Percentiles rank a stretch among this genome's conserved stretches.
Conservation (phyloP, 2,113 vertebrate genomes). For the Bufo bufo region DNA sequence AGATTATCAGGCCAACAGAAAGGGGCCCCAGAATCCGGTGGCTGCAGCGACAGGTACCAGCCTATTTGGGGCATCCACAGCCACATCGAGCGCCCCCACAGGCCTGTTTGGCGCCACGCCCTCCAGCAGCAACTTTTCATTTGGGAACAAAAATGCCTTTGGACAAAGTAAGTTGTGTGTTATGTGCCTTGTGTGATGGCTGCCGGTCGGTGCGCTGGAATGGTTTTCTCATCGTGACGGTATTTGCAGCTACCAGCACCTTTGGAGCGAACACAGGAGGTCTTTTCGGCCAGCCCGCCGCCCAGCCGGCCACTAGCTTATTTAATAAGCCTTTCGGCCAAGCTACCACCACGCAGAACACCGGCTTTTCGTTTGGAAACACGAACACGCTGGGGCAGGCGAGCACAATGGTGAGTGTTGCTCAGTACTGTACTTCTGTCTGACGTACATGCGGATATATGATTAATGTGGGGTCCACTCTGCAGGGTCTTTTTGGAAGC, state of each 20-base stretch:
- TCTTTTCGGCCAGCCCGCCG: slow-evolving; percentile 79
- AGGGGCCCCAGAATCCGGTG: slow-evolving; percentile 88
- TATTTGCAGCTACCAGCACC: slow-evolving; percentile 72
- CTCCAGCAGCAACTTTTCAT: slow-evolving; percentile 86
- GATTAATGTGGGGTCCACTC: too few relatives aligned
- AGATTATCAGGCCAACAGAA: slow-evolving; percentile 93
- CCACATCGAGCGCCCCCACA: slow-evolving; percentile 81
- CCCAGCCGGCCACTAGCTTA: slow-evolving; percentile 75
- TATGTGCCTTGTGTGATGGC: background rate
- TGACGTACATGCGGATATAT: too few relatives aligned
- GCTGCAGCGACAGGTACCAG: slow-evolving; percentile 74
- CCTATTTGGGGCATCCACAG: slow-evolving; percentile 82
- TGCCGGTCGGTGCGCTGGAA: background rate
- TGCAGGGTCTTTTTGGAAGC: slow-evolving; percentile 90
- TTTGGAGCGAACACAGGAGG: slow-evolving; percentile 82
- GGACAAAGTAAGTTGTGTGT: slow-evolving; percentile 79
- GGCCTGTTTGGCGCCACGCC: slow-evolving; percentile 89
- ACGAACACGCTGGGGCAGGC: slow-evolving; percentile 86
- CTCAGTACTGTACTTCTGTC: background rate
- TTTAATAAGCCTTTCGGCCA: slow-evolving; percentile 88
- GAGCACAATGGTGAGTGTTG: slow-evolving; percentile 82
- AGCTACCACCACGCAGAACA: slow-evolving; percentile 83
- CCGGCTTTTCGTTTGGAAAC: slow-evolving; percentile 87
- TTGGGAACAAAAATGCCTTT: slow-evolving; percentile 86
- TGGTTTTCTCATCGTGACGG: background rate